Evolutionary conservation across 35 echinoderm and acorn worm genomes (phyloP).

Genomic region (Patiria miniata): DNA sequence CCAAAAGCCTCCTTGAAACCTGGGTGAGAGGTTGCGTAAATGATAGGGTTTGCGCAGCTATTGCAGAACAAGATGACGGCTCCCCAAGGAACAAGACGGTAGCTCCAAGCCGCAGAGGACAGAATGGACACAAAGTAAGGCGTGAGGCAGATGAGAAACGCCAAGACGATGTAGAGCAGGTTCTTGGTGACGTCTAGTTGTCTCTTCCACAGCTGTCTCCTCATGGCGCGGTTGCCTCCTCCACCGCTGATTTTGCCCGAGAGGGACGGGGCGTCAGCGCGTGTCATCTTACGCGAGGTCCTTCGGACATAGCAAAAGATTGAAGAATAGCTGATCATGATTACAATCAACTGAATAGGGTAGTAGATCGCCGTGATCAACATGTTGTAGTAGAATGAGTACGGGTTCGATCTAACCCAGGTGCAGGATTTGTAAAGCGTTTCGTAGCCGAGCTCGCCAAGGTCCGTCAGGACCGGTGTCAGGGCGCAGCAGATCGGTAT

Average conservation of each 20-base stretch:
- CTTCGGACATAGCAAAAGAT: constrained; percentile 14
- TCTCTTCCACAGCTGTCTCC: constrained; percentile 6
- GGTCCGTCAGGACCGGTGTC: neutral
- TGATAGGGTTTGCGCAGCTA: constrained; percentile 53
- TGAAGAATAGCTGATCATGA: constrained; percentile 12
- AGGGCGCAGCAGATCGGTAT: constrained; percentile 10
- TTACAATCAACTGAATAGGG: constrained; percentile 21
- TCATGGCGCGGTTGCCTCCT: neutral
- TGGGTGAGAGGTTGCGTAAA: constrained; percentile 61
- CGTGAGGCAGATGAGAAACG: constrained; percentile 43
- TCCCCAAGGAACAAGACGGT: neutral
- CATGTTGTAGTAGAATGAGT: constrained; percentile 15
- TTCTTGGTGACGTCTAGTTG: constrained; percentile 65
- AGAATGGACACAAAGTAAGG: constrained; percentile 27
- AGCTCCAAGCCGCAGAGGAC: neutral
- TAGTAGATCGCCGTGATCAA: constrained; percentile 28
- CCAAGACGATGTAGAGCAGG: constrained; percentile 52
- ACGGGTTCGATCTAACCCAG: constrained; percentile 17
- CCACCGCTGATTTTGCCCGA: too few species aligned
- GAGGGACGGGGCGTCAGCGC: too few species aligned
- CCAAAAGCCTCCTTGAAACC: constrained; percentile 57
- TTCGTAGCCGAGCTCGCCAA: constrained; percentile 35
- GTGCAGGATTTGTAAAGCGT: constrained; percentile 35
- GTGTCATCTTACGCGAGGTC: too few species aligned
- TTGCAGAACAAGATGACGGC: constrained; percentile 41